Evolutionary conservation across 1,140 invertebrate species (phyloP).

Genomic region (Anagrus nilaparvatae): DNA sequence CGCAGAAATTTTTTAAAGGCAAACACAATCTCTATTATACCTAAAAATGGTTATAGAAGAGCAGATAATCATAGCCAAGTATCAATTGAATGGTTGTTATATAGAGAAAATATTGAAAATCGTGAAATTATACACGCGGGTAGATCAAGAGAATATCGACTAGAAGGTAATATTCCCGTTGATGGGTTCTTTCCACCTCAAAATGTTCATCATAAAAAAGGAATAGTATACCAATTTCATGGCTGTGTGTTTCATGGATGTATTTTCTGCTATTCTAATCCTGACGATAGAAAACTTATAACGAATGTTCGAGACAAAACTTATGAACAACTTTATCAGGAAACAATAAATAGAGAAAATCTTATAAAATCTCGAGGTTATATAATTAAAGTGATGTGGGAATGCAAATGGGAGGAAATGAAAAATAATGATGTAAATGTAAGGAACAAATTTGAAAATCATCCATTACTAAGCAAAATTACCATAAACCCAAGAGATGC

Average conservation of each 20-base stretch:
- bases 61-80: not conserved
- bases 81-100: no score
- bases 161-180: no score
- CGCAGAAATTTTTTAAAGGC: not conserved
- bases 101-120: no score
- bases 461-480: not conserved
- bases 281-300: not conserved
- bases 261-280: not conserved
- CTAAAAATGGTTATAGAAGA: not conserved
- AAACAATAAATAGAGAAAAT: not conserved
- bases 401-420: not conserved
- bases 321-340: not conserved
- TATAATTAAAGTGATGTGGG: not conserved
- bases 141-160: no score
- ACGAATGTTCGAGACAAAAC: not conserved
- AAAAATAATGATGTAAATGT: not conserved
- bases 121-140: no score
- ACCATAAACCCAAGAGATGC: slow-evolving; percentile 13
- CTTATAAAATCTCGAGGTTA: not conserved
- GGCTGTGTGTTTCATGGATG: slow-evolving; percentile 1
- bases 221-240: not conserved
- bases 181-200: no score
- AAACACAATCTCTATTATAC: not conserved
- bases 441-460: not conserved
- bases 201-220: no score